Conservation (phyloP, 37 sponge, comb jelly and placozoan genomes). For the Tethya wilhelma region DNA sequence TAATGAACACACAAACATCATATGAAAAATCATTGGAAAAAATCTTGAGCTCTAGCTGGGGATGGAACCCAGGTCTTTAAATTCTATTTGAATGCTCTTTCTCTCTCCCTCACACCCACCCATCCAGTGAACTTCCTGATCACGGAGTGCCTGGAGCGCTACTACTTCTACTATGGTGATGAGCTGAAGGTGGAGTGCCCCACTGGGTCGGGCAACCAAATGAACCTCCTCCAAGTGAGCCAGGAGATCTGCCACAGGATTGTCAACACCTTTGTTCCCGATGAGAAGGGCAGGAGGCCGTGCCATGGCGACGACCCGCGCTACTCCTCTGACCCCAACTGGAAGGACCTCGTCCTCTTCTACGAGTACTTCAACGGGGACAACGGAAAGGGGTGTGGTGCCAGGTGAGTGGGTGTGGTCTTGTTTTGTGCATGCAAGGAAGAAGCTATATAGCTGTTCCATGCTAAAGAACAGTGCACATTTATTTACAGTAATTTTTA, state of each 20-base stretch:
- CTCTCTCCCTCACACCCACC: too few species aligned
- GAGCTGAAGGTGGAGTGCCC: slow-evolving; percentile 92
- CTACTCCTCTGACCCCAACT: slow-evolving; percentile 85
- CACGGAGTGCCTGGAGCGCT: slow-evolving; percentile 92
- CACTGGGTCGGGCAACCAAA: slow-evolving; percentile 76
- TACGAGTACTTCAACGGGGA: slow-evolving; percentile 97
- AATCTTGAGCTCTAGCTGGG: background rate
- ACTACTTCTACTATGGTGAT: slow-evolving; percentile 90
- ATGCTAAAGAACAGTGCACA: too few species aligned
- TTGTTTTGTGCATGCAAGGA: background rate
- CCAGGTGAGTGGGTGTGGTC: slow-evolving; percentile 61
- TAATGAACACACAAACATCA: too few species aligned
- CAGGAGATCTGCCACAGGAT: slow-evolving; percentile 77
- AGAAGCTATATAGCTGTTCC: background rate
- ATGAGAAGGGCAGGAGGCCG: slow-evolving; percentile 67
- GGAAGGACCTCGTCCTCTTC: slow-evolving; percentile 93
- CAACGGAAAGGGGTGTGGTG: slow-evolving; percentile 94
- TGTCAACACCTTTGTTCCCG: slow-evolving; percentile 69
- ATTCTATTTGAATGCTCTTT: too few species aligned
- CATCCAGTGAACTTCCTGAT: slow-evolving; percentile 88
- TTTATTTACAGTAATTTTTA: background rate
- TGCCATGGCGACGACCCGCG: slow-evolving; percentile 87
- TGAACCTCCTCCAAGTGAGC: slow-evolving; percentile 82
- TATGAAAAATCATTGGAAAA: too few species aligned
- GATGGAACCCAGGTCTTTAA: background rate